Base-by-base conservation (phyloP, 2,888 invertebrate genomes). In the Troglohyphantes excavatus region DNA sequence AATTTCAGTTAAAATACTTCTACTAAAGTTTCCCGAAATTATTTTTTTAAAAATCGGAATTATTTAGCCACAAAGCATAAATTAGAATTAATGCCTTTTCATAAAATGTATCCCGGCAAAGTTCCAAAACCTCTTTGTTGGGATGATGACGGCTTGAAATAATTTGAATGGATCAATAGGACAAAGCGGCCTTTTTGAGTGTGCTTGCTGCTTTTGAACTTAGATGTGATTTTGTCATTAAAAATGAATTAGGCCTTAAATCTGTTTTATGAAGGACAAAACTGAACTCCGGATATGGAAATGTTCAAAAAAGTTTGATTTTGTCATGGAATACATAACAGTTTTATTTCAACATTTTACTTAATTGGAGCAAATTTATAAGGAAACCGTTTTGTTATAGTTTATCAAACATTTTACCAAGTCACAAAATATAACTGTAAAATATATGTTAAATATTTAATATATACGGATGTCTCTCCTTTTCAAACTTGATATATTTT, bases 231-330 rank as follows among this genome's bases (percentile, higher is more conserved):
- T 72, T 33, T 23, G 46, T 43, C 72, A 72, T 72, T 72, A 72
- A 72, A 72, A 72, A 72, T 46, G 72, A 72, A 72, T 72, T 72
- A 72, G 72, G 6, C 33, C 5, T n/a, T 63, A 33, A 65, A 78
- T 29, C n/a, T 5, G 19, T 53, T 53, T 53, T 53, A 53, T n/a
- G 5, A 53, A 53, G n/a, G 5, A 13, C 53, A 53, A n/a, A 39
- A 39, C n/a, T 39, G 13, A 39, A 39, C 13, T 39, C 13, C n/a
- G n/a, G n/a, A n/a, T n/a, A n/a, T n/a, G n/a, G n/a, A n/a, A n/a
- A n/a, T n/a, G n/a, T n/a, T n/a, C n/a, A n/a, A n/a, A n/a, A n/a
- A n/a, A n/a, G n/a, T n/a, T n/a, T n/a, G n/a, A n/a, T n/a, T n/a
- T n/a, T n/a, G n/a, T n/a, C n/a, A n/a, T n/a, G n/a, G n/a, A n/a